Evolutionary conservation across 2,113 vertebrate genomes (phyloP).

Genomic region (Hemicordylus capensis): DNA sequence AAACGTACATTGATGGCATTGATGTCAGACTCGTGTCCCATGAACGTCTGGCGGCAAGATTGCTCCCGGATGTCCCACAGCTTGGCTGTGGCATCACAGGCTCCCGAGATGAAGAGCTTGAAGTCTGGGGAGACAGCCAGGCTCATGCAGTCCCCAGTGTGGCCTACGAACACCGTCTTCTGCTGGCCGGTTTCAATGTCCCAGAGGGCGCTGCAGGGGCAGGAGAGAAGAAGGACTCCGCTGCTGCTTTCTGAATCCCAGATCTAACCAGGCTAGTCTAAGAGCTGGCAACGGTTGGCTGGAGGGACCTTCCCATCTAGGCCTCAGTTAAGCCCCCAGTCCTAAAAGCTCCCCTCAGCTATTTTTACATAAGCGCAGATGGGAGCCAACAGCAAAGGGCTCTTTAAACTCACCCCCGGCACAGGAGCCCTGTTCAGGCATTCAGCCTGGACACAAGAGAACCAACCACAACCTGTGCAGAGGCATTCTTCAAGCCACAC

Average conservation of each 20-base stretch:
- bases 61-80: slow-evolving; percentile 96
- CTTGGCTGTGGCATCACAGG: slow-evolving; percentile 95
- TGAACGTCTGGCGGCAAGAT: slow-evolving; percentile 92
- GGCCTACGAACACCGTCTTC: slow-evolving; percentile 91
- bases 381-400: background rate
- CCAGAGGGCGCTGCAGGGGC: slow-evolving; percentile 85
- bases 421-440: no score
- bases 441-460: no score
- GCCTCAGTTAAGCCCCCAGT: background rate
- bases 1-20: slow-evolving; percentile 91
- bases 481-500: no score
- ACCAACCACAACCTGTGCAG: no score
- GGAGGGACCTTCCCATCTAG: background rate
- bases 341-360: background rate
- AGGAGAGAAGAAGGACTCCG: background rate
- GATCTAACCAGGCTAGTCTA: background rate
- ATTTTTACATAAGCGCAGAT: background rate
- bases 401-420: background rate
- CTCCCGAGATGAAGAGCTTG: slow-evolving; percentile 93
- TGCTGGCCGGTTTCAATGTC: slow-evolving; percentile 96
- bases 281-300: background rate
- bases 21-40: slow-evolving; percentile 95
- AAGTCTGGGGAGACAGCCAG: slow-evolving; percentile 93
- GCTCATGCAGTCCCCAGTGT: slow-evolving; percentile 97
- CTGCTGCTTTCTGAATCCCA: no score